Evolutionary conservation across 1,140 invertebrate species (phyloP).

Genomic region (Drosophila ogumai): DNA sequence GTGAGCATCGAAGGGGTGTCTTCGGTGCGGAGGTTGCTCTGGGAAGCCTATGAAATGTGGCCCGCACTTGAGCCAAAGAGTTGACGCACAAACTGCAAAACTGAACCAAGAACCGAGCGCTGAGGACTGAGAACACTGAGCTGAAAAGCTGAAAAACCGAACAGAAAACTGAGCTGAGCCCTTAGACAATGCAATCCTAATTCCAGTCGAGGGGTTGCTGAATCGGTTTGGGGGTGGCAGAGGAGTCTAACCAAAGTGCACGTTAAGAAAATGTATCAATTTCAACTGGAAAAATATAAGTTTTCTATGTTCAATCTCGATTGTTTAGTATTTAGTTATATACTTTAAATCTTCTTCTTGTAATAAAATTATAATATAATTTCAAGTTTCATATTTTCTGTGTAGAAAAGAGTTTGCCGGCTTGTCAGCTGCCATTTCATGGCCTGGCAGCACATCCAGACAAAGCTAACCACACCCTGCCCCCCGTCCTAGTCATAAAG

Average conservation of each 20-base stretch:
- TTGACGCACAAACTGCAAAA: conserved; percentile 62
- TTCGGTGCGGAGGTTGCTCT: conserved; percentile 20
- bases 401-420: conserved; percentile 6
- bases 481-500: conserved; percentile 66
- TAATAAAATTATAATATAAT: neutral
- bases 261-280: conserved; percentile 1
- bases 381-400: neutral
- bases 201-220: conserved; percentile 43
- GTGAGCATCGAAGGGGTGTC: conserved; percentile 22
- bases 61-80: conserved; percentile 66
- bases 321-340: neutral
- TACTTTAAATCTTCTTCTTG: neutral
- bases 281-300: no score
- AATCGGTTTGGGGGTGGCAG: neutral
- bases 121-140: conserved; percentile 14
- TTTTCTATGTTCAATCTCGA: neutral
- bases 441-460: conserved; percentile 31
- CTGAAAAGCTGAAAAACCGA: conserved; percentile 40
- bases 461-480: conserved; percentile 17
- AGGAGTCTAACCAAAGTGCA: neutral
- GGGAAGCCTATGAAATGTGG: conserved; percentile 75
- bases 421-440: conserved; percentile 30
- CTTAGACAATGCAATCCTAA: conserved; percentile 76
- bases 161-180: conserved; percentile 43
- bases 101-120: conserved; percentile 24